Conservation (phyloP, 2,797 vertebrate species). For the Lutjanus campechanus region DNA sequence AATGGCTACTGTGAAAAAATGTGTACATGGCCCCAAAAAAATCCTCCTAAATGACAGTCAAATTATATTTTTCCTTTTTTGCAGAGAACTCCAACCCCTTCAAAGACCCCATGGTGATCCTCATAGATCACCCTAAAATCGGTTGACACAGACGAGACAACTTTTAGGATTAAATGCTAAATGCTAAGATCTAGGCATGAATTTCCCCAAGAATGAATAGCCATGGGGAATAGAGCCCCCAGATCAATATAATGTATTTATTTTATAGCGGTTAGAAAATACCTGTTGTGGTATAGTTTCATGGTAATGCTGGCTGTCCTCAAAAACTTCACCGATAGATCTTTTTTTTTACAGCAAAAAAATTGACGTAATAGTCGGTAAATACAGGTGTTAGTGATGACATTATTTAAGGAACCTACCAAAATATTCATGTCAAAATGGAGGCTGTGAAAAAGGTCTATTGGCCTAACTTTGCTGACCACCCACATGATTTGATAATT, state of each 20-base stretch:
- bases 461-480: neutral
- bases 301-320: neutral
- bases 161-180: neutral
- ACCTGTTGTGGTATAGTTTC: neutral
- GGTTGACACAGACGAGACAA: rapidly evolving
- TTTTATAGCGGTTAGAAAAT: neutral
- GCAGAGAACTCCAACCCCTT: neutral
- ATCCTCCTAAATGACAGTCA: neutral
- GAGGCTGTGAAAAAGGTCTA: no score
- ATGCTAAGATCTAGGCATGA: neutral
- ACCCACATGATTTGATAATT: no score
- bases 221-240: neutral
- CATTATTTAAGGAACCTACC: no score
- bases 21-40: no score
- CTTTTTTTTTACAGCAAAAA: no score
- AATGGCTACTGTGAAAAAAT: no score
- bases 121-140: neutral
- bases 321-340: neutral
- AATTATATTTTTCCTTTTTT: neutral
- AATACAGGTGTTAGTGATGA: no score
- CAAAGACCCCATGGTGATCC: neutral
- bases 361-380: no score
- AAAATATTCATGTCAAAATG: no score
- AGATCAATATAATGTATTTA: neutral
- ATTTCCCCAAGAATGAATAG: neutral